Evolutionary conservation across 2,113 vertebrate genomes (phyloP).

Genomic region (Tachuris rubrigastra): DNA sequence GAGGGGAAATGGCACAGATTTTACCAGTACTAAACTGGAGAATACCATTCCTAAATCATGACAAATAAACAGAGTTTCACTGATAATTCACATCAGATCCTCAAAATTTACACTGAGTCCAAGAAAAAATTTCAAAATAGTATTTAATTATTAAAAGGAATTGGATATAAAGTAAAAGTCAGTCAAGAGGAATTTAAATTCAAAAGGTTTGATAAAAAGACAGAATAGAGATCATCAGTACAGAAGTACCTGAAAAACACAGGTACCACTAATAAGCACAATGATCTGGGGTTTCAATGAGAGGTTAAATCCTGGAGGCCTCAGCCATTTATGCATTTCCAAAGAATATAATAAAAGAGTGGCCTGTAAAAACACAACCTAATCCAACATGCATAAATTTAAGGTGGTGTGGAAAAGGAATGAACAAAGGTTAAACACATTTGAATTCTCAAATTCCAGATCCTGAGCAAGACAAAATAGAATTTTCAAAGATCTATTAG

Average conservation of each 20-base stretch:
- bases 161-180: background rate
- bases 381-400: background rate
- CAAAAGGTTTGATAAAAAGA: background rate
- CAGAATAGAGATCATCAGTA: background rate
- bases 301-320: background rate
- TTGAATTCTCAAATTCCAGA: background rate
- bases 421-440: background rate
- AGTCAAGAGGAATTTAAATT: background rate
- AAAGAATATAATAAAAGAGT: background rate
- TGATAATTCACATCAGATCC: background rate
- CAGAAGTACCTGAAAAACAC: background rate
- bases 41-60: background rate
- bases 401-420: background rate
- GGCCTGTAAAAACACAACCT: background rate
- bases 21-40: background rate
- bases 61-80: background rate
- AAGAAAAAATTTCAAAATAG: background rate
- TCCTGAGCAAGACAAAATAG: background rate
- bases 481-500: background rate
- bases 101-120: background rate
- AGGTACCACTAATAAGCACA: background rate
- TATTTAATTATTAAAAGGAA: background rate
- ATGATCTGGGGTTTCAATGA: background rate
- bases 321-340: background rate
- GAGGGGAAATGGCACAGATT: fast-evolving